phyloP scores from a whole-genome alignment of 2,888 invertebrate genomes.

The Onchidella celtica region DNA sequence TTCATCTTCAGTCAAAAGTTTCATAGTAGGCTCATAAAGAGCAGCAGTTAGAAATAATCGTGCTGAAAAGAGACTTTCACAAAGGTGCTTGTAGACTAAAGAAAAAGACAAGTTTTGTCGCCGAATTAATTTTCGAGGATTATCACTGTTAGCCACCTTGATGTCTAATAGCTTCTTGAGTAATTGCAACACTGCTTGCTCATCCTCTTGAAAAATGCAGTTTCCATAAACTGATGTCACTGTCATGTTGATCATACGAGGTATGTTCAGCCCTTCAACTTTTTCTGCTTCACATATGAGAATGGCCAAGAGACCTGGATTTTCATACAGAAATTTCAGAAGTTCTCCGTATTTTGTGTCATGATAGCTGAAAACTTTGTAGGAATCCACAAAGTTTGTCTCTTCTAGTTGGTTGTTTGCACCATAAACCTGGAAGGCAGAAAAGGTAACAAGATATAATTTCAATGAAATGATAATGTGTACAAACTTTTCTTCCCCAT shows the following conservation, averaged over 20 bases:
- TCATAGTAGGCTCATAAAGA: slow-evolving; percentile 93
- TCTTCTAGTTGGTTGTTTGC: slow-evolving; percentile 85
- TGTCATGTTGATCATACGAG: slow-evolving; percentile 58
- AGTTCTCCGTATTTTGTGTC: slow-evolving; percentile 86
- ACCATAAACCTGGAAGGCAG: slow-evolving; percentile 49
- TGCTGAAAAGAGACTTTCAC: slow-evolving; percentile 93
- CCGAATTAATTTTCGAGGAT: slow-evolving; percentile 85
- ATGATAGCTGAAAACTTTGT: slow-evolving; percentile 82
- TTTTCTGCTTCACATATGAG: slow-evolving; percentile 83
- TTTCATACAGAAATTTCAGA: slow-evolving; percentile 85
- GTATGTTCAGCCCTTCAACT: slow-evolving; percentile 70
- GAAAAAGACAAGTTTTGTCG: slow-evolving; percentile 89
- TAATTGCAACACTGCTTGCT: slow-evolving; percentile 81
- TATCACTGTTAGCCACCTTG: slow-evolving; percentile 81
- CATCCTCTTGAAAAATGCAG: slow-evolving; percentile 88
- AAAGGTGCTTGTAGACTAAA: slow-evolving; percentile 92
- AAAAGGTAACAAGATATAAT: too few species aligned
- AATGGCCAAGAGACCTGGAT: slow-evolving; percentile 87
- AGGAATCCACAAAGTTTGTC: slow-evolving; percentile 62
- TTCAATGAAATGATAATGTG: too few species aligned
- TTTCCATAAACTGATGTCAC: slow-evolving; percentile 84
- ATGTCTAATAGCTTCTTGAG: slow-evolving; percentile 82
- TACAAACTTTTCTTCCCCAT: too few species aligned
- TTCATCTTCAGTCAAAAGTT: slow-evolving; percentile 93
- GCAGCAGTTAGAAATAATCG: slow-evolving; percentile 96